Evolutionary conservation across 1,140 invertebrate species (phyloP).

Genomic region (Daktulosphaira vitifoliae): DNA sequence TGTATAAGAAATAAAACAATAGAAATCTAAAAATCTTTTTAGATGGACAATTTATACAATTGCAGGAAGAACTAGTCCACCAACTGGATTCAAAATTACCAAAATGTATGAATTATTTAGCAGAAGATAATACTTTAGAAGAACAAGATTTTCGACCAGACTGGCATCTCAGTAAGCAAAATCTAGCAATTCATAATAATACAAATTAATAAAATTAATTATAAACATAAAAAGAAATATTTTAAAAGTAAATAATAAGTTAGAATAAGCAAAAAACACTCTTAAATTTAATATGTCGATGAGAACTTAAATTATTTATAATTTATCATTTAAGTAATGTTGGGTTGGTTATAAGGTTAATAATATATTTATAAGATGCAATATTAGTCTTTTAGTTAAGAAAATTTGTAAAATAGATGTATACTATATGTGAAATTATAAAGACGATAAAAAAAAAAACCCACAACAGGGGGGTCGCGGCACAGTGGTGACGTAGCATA

Average conservation of each 20-base stretch:
- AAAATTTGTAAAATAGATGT: no score
- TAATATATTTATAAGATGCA: no score
- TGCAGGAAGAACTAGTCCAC: background rate
- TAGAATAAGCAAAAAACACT: background rate
- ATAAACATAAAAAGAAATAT: background rate
- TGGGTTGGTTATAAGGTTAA: no score
- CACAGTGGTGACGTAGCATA: no score
- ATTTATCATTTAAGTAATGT: no score
- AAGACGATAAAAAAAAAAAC: no score
- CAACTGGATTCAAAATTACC: background rate
- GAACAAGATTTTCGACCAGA: slow-evolving; percentile 19
- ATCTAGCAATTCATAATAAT: background rate
- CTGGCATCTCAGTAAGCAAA: slow-evolving; percentile 13
- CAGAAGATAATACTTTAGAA: background rate
- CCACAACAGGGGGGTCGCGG: no score
- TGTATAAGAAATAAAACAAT: no score
- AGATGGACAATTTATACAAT: slow-evolving; percentile 12
- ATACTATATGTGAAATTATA: no score
- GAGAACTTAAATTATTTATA: no score
- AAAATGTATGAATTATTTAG: slow-evolving; percentile 24
- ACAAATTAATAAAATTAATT: background rate
- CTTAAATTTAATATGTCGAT: background rate
- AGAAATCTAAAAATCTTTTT: no score
- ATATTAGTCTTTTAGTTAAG: no score
- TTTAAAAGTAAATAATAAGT: background rate